phyloP scores from a whole-genome alignment of 2,113 vertebrate genomes.

The Papio anubis region DNA sequence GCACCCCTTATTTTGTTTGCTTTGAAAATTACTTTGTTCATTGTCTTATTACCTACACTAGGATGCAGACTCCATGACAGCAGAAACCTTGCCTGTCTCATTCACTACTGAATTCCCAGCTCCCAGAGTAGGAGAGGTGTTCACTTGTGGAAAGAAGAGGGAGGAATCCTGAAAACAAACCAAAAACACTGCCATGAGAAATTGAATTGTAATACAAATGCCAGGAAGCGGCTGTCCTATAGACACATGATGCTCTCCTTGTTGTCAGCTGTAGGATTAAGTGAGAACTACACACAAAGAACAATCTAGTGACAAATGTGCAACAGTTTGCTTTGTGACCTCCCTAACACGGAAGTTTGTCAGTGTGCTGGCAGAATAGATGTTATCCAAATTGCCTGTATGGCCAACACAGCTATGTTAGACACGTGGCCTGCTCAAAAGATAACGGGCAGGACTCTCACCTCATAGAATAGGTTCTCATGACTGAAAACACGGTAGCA shows the following conservation, averaged over 20 bases:
- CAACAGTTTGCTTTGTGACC: neutral
- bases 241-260: neutral
- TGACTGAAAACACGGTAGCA: neutral
- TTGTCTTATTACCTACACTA: no score
- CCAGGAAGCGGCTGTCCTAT: neutral
- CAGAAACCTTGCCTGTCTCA: neutral
- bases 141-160: neutral
- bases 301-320: slow-evolving; percentile 31
- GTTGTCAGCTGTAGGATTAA: neutral
- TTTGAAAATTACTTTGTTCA: neutral
- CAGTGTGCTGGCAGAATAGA: slow-evolving; percentile 47
- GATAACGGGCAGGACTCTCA: neutral
- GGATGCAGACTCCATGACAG: neutral
- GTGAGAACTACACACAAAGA: slow-evolving; percentile 33
- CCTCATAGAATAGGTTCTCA: neutral
- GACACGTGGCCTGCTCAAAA: neutral
- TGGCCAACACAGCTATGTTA: neutral
- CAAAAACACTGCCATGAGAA: neutral
- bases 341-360: neutral
- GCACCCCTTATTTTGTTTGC: neutral
- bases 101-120: neutral
- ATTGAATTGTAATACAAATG: neutral
- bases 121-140: neutral
- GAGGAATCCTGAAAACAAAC: neutral
- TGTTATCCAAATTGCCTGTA: slow-evolving; percentile 49